Evolutionary conservation across 2,797 vertebrate genomes (phyloP).

Genomic region (Mus minutoides): DNA sequence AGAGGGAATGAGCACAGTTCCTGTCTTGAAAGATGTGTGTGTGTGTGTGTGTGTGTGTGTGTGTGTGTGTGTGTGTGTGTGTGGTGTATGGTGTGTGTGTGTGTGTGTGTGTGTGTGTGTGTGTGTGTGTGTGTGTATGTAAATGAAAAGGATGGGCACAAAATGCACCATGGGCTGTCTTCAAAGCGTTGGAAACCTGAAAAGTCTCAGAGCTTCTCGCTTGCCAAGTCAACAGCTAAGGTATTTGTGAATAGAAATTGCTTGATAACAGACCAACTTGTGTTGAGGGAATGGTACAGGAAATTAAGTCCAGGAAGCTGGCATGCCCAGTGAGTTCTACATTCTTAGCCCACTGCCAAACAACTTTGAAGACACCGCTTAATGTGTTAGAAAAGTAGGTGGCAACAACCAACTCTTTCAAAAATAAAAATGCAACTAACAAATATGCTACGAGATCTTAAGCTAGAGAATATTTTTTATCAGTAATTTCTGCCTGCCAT

Average conservation of each 20-base stretch:
- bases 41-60: neutral
- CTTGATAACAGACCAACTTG: neutral
- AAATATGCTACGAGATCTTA: neutral
- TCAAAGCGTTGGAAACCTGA: neutral
- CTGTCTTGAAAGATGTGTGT: neutral
- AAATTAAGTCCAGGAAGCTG: neutral
- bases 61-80: neutral
- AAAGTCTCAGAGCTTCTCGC: neutral
- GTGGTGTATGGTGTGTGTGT: neutral
- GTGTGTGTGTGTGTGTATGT: neutral
- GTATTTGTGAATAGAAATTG: neutral
- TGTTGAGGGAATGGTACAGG: neutral
- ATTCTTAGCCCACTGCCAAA: neutral
- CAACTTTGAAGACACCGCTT: neutral
- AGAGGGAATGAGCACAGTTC: neutral
- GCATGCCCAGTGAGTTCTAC: neutral
- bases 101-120: too few relatives aligned
- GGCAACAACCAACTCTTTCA: neutral
- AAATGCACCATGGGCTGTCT: neutral
- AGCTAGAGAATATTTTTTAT: neutral
- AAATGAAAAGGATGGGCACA: neutral
- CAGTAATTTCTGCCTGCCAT: neutral
- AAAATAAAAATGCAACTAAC: constrained; percentile 39
- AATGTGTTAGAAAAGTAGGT: neutral
- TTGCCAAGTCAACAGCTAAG: neutral